Evolutionary conservation across 2,888 invertebrate species (phyloP).

Genomic region (Andrena flavipes): DNA sequence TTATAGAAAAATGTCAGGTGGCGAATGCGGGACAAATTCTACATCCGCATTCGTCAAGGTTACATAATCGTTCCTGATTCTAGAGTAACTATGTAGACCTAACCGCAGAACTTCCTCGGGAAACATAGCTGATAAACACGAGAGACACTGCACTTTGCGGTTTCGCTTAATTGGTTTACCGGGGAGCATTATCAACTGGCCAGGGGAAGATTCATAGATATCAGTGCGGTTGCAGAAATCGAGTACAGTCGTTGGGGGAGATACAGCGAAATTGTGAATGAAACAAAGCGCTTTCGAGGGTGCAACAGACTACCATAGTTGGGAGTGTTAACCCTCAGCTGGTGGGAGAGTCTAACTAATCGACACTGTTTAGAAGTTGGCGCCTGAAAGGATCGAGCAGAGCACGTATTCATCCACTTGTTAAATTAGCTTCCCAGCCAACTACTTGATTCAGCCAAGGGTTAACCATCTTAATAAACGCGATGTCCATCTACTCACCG

Average conservation of each 20-base stretch:
- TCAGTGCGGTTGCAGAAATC: background rate
- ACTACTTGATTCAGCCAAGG: slow-evolving; percentile 1
- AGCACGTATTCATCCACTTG: no score
- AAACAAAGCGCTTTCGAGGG: background rate
- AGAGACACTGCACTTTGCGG: slow-evolving; percentile 37
- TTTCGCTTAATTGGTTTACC: slow-evolving; percentile 36
- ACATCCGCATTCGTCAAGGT: background rate
- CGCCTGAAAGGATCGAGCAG: no score
- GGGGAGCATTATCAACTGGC: slow-evolving; percentile 1
- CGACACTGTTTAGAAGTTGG: no score
- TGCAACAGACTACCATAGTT: background rate
- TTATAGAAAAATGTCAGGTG: background rate
- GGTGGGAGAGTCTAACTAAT: background rate
- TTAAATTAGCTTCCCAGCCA: background rate
- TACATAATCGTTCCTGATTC: background rate
- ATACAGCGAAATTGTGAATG: background rate
- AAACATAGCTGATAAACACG: slow-evolving; percentile 20
- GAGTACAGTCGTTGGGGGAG: background rate
- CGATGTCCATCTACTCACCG: slow-evolving; percentile 88
- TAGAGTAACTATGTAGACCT: background rate
- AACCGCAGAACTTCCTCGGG: slow-evolving; percentile 33
- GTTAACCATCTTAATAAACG: slow-evolving; percentile 33
- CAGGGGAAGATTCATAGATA: slow-evolving; percentile 17
- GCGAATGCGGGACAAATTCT: background rate
- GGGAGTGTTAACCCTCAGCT: background rate